A percentile compares a stretch with the other conserved stretches of the same genome.
Evolutionary conservation across 2,888 invertebrate species (phyloP).

Genomic region (Liodrosophila aerea): DNA sequence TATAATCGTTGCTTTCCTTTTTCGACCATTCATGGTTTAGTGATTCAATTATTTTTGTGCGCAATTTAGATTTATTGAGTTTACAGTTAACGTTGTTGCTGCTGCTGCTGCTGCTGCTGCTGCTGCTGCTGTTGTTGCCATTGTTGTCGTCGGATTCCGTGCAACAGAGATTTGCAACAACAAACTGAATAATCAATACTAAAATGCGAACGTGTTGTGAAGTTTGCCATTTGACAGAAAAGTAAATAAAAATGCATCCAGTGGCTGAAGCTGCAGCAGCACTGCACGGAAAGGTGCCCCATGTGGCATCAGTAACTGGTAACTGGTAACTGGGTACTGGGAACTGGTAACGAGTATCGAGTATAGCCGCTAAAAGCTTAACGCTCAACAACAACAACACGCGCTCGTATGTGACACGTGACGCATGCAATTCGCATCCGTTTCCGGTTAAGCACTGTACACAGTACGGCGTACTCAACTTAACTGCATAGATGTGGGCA

Average conservation of each 20-base stretch:
- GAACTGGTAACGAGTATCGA: conserved; percentile 32
- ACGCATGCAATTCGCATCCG: conserved; percentile 81
- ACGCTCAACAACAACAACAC: conserved; percentile 54
- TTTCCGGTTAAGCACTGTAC: conserved; percentile 74
- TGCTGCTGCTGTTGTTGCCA: conserved; percentile 29
- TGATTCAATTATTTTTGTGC: conserved; percentile 78
- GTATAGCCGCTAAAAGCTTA: conserved; percentile 69
- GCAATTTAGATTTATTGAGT: conserved; percentile 76
- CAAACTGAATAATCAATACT: conserved; percentile 75
- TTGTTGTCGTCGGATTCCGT: conserved; percentile 31
- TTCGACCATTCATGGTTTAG: conserved; percentile 57
- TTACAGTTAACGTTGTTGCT: conserved; percentile 41
- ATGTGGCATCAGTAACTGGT: conserved; percentile 10
- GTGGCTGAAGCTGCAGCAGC: conserved; percentile 18
- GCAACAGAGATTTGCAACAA: conserved; percentile 65
- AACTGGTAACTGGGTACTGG: conserved; percentile 4
- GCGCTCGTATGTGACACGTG: conserved; percentile 73
- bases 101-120: conserved; percentile 18
- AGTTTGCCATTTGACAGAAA: conserved; percentile 60
- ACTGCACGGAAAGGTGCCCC: conserved; percentile 13
- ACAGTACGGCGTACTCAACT: conserved; percentile 5
- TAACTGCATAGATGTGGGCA: no score
- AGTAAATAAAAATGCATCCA: conserved; percentile 61
- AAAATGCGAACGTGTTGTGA: conserved; percentile 67
- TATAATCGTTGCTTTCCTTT: conserved; percentile 18